phyloP scores from a whole-genome alignment of 1,140 invertebrate genomes.

The Drosophila miranda region DNA sequence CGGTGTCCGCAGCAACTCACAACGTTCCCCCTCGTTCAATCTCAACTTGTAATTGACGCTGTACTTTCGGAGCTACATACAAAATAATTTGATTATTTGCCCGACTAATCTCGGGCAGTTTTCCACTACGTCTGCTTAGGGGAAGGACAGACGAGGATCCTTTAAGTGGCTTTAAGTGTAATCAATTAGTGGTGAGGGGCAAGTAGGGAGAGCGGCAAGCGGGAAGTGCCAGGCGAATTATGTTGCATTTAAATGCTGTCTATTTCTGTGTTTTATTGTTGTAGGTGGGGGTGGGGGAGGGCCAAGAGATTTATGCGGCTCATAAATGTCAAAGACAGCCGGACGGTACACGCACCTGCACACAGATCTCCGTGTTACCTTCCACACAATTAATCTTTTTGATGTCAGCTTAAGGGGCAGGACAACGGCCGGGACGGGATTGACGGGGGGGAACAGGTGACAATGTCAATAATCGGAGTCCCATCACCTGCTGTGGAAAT shows the following conservation, averaged over 20 bases:
- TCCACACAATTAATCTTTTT: conserved; percentile 73
- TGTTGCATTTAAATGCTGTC: conserved; percentile 56
- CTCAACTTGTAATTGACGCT: conserved; percentile 55
- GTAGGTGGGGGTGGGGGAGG: background rate
- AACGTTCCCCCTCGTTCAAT: no score
- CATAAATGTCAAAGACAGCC: conserved; percentile 73
- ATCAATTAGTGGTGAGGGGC: conserved; percentile 38
- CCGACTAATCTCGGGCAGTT: conserved; percentile 17
- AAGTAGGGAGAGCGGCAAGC: background rate
- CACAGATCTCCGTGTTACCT: no score
- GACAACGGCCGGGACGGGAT: background rate
- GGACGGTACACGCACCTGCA: conserved; percentile 26
- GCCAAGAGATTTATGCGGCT: conserved; percentile 64
- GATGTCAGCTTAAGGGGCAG: conserved; percentile 45
- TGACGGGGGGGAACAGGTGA: conserved; percentile 11
- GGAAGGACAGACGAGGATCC: background rate
- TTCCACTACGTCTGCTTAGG: background rate
- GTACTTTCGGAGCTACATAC: conserved; percentile 44
- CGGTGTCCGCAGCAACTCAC: no score
- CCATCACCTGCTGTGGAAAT: conserved; percentile 66
- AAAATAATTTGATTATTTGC: conserved; percentile 79
- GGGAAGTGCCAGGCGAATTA: conserved; percentile 54
- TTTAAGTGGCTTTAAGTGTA: conserved; percentile 40
- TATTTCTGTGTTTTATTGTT: conserved; percentile 12
- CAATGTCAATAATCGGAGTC: conserved; percentile 43